Conservation (phyloP, 2,113 vertebrate genomes). For the Clarias gariepinus region DNA sequence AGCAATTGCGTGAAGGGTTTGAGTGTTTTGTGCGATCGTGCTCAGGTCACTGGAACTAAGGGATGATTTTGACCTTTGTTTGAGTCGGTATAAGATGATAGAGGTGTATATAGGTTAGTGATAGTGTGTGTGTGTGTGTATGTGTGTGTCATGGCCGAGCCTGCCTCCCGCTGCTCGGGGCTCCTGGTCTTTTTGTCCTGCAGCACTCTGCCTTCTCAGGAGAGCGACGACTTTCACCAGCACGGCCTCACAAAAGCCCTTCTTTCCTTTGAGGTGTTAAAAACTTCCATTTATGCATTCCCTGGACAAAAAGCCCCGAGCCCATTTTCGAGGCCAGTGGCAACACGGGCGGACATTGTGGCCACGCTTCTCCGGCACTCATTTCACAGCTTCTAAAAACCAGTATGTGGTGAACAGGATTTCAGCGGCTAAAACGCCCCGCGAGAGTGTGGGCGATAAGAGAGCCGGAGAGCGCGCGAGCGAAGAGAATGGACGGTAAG, state of each 20-base stretch:
- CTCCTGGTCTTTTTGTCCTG: slow-evolving; percentile 76
- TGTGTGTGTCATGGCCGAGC: slow-evolving; percentile 58
- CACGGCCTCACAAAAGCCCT: slow-evolving; percentile 77
- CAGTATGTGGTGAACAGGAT: slow-evolving; percentile 81
- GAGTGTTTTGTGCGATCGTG: not conserved
- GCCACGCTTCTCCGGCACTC: slow-evolving; percentile 76
- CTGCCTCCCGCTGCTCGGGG: slow-evolving; percentile 72
- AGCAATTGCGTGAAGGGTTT: not conserved
- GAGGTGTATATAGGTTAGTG: slow-evolving; percentile 1
- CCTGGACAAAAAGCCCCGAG: slow-evolving; percentile 72
- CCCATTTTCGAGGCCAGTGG: slow-evolving; percentile 75
- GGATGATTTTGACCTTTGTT: slow-evolving; percentile 25
- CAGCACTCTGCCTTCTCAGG: slow-evolving; percentile 77
- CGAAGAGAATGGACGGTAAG: slow-evolving; percentile 52
- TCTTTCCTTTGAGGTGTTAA: slow-evolving; percentile 82
- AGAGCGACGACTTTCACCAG: slow-evolving; percentile 75
- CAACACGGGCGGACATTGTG: slow-evolving; percentile 79
- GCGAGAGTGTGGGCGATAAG: slow-evolving; percentile 77
- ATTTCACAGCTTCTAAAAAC: slow-evolving; percentile 81
- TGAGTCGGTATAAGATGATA: not conserved
- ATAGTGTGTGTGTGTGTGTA: slow-evolving; percentile 17
- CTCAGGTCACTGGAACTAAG: slow-evolving; percentile 10
- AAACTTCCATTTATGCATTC: slow-evolving; percentile 83
- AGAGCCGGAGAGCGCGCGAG: slow-evolving; percentile 63
- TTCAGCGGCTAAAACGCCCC: slow-evolving; percentile 79